These are phyloP conservation scores for Pygoscelis adeliae DNA, from an alignment of 2,113 vertebrate species.

Conservation along the genomic window DNA sequence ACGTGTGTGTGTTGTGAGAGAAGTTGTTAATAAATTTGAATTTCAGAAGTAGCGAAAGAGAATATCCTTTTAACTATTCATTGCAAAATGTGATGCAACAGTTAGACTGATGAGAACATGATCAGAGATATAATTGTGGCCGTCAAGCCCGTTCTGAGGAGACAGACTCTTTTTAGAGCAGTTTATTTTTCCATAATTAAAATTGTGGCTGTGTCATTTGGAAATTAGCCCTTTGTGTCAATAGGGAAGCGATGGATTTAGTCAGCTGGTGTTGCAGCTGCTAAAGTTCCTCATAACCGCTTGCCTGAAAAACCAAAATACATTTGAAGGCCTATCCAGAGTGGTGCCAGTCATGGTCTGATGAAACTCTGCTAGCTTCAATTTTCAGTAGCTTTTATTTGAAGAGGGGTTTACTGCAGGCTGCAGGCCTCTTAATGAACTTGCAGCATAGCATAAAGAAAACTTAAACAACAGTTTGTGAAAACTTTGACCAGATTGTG, in stretches of 20 bases:
- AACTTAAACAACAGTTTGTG: background rate
- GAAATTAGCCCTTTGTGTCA: constrained; percentile 42
- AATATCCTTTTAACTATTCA: constrained; percentile 39
- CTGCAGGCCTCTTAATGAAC: background rate
- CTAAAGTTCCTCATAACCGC: background rate
- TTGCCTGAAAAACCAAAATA: constrained; percentile 14
- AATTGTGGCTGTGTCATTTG: constrained; percentile 16
- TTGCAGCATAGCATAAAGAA: background rate
- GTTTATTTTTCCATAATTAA: constrained; percentile 55
- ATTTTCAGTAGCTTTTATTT: background rate
- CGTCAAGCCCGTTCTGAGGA: background rate
- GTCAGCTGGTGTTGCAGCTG: constrained; percentile 22
- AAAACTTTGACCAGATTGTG: background rate
- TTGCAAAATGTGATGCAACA: background rate
- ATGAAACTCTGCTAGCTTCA: background rate
- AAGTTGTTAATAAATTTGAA: constrained; percentile 35
- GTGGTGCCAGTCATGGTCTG: background rate
- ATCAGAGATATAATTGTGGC: constrained; percentile 19
- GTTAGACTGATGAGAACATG: background rate
- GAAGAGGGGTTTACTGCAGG: background rate
- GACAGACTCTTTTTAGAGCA: background rate
- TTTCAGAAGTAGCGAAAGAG: constrained; percentile 32
- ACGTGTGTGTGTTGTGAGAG: background rate
- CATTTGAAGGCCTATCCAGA: background rate
- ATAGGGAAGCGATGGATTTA: constrained; percentile 52